Base-by-base conservation (phyloP, 2,797 vertebrate genomes). In the Cryptoprocta ferox region DNA sequence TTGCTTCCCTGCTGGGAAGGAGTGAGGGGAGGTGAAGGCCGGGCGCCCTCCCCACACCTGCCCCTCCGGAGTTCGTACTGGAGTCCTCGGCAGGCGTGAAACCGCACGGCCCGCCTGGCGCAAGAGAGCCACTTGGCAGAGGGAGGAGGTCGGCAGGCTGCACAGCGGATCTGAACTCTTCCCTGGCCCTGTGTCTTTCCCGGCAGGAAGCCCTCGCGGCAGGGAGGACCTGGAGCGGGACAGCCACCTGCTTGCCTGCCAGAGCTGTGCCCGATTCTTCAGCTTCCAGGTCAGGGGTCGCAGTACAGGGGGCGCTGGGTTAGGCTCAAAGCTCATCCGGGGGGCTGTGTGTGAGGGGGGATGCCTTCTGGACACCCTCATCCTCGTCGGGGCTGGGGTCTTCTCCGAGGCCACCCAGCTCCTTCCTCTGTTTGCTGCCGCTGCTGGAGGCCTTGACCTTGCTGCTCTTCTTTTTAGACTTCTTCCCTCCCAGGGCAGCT, bases 401-500 rank as follows among this genome's bases (percentile, higher is more conserved):
- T 45, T 97, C 98, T 50, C 89, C 96, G 0, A 96, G 93, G 61
- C 48, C 5, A 0, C 80, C 78, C 0, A 95, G 91, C 78, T 98
- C 99, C 98, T 98, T 98, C 45, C 97, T 97, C 91, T 98, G 98
- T 61, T 39, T 79, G 50, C 81, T 95, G 88, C 92, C 42, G 53
- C 97, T 45, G 0, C 73, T 59, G 0, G 97, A 70, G 3, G 97
- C 98, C 97, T 98, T 99, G 94, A 96, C 97, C 95, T 94, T 98
- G 88, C 97, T 11, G 0, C 96, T 98, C 98, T 98, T 99, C 98
- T 99, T 98, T 98, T 99, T 99, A 95, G 99, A 99, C 94, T 99
- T 99, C 97, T 99, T 99, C 93, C 99, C 99, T 0, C 99, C 98
- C 0, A 98, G 88, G 0, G 99, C 98, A 0, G 99, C 99, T 24